Evolutionary conservation across 2,797 vertebrate species (phyloP).

Genomic region (Manis javanica): DNA sequence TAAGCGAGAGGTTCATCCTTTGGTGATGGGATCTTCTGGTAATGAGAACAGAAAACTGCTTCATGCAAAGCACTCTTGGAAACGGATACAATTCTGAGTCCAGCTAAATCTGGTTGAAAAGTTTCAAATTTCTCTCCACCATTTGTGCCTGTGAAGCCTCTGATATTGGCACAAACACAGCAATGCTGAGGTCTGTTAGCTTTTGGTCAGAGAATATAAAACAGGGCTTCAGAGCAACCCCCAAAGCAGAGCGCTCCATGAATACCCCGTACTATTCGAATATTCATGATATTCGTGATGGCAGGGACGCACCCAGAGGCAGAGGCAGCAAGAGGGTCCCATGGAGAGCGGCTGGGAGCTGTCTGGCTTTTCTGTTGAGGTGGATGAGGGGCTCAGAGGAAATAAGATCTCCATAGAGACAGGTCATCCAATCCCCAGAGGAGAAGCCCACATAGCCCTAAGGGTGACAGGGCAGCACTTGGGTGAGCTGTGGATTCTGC

Average conservation of each 20-base stretch:
- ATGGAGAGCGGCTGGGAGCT: accelerated
- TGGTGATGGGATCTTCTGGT: background rate
- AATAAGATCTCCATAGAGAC: background rate
- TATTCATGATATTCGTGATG: too few relatives aligned
- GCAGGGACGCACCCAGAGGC: background rate
- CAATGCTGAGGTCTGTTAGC: background rate
- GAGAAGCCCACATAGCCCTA: background rate
- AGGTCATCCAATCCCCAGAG: background rate
- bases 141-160: background rate
- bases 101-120: background rate
- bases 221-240: background rate
- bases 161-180: background rate
- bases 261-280: background rate
- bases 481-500: background rate
- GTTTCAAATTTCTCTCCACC: background rate
- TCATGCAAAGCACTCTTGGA: background rate
- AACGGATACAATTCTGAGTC: background rate
- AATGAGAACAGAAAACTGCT: background rate
- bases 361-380: background rate
- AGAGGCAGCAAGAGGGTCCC: background rate
- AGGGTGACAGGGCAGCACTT: background rate
- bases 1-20: background rate
- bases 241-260: too few relatives aligned
- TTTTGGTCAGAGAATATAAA: background rate
- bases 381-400: background rate